Conservation (phyloP, 2,888 invertebrate genomes). For the Ophion ventricosus region DNA sequence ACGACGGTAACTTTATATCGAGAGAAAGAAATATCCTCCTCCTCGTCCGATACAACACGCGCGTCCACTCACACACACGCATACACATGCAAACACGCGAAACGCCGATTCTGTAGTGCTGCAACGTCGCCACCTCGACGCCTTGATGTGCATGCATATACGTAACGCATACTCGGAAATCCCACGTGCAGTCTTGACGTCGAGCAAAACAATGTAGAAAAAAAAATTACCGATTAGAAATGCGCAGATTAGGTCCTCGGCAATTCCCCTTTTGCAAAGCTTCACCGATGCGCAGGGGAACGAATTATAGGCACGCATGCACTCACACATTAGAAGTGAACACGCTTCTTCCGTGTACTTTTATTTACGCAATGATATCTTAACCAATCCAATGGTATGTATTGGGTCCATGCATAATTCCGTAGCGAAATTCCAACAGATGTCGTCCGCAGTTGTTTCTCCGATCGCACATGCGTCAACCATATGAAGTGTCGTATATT, state of each 20-base stretch:
- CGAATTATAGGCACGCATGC: no score
- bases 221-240: background rate
- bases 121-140: slow-evolving; percentile 58
- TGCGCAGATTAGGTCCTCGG: background rate
- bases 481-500: no score
- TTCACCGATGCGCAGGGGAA: no score
- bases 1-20: slow-evolving; percentile 76
- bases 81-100: slow-evolving; percentile 6
- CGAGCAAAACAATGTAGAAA: background rate
- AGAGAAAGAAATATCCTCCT: slow-evolving; percentile 49
- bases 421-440: no score
- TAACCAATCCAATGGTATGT: no score
- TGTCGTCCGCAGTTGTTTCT: no score
- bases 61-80: slow-evolving; percentile 29
- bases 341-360: no score
- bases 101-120: slow-evolving; percentile 46
- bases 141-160: slow-evolving; percentile 12
- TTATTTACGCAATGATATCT: no score
- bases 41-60: slow-evolving; percentile 35
- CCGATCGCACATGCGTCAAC: no score
- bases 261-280: background rate
- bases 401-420: no score
- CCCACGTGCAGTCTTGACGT: slow-evolving; percentile 15
- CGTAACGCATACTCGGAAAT: slow-evolving; percentile 37
- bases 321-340: no score